Evolutionary conservation across 2,113 vertebrate species (phyloP).

Genomic region (Sus scrofa): DNA sequence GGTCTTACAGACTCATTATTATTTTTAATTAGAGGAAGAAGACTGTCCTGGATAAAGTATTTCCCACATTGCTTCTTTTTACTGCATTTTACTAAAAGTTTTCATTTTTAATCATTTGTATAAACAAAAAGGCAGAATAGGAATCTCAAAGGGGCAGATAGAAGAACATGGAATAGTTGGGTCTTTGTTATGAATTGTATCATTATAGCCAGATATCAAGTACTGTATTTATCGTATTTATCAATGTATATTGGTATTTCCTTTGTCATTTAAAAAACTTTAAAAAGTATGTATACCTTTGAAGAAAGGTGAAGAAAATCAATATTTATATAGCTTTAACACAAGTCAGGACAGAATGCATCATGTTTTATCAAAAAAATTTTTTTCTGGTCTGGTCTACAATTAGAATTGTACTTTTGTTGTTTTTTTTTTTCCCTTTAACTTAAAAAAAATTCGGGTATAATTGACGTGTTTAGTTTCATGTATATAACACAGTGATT

Average conservation of each 20-base stretch:
- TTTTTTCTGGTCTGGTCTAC: not conserved
- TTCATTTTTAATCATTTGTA: not conserved
- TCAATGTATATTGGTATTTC: not conserved
- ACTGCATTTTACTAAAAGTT: constrained; percentile 38
- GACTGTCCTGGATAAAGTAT: constrained; percentile 1
- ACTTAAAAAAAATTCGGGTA: not conserved
- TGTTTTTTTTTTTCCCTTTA: not conserved
- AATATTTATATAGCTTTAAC: not conserved
- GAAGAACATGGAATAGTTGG: constrained; percentile 5
- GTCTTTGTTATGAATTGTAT: constrained; percentile 24
- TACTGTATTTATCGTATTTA: not conserved
- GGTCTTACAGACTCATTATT: not conserved
- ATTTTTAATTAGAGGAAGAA: constrained; percentile 9
- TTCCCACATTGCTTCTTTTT: constrained; percentile 1
- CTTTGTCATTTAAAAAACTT: constrained; percentile 42
- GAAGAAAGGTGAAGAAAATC: constrained; percentile 4
- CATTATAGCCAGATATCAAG: not conserved
- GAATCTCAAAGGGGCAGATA: not conserved
- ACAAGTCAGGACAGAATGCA: not conserved
- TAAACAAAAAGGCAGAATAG: not conserved
- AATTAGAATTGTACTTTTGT: not conserved
- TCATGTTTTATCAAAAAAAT: constrained; percentile 21
- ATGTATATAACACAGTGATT: not conserved
- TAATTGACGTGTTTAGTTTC: not conserved
- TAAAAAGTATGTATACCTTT: not conserved